Evolutionary conservation across 2,797 vertebrate species (phyloP).

Genomic region (Periophthalmus magnuspinnatus): DNA sequence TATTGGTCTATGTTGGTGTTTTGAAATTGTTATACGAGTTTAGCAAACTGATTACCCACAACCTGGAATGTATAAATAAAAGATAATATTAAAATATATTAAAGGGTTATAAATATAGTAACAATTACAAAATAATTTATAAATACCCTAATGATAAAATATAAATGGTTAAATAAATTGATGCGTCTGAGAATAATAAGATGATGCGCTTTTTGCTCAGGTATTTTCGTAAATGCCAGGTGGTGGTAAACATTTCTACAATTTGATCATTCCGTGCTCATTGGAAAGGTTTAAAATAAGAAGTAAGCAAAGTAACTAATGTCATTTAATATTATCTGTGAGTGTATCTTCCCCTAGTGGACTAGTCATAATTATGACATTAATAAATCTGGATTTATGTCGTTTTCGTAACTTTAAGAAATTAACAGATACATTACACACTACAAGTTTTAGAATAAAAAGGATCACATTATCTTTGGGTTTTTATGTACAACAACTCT

Average conservation of each 20-base stretch:
- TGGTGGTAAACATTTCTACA: not conserved
- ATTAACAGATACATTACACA: not conserved
- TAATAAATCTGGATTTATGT: no score
- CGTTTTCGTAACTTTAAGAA: no score
- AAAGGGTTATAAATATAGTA: not conserved
- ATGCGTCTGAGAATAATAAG: not conserved
- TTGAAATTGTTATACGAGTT: not conserved
- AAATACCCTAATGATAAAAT: not conserved
- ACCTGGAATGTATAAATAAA: not conserved
- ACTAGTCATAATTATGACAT: not conserved
- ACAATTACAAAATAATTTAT: not conserved
- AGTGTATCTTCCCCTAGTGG: not conserved
- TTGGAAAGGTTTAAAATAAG: not conserved
- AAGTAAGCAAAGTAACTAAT: not conserved
- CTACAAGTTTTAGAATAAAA: not conserved
- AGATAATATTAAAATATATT: not conserved
- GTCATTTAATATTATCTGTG: not conserved
- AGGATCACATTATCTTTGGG: not conserved
- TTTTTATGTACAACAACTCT: not conserved
- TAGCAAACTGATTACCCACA: not conserved
- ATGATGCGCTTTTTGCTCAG: not conserved
- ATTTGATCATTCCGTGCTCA: not conserved
- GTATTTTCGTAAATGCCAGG: no score
- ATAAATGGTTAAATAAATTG: not conserved
- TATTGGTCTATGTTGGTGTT: constrained; percentile 8